phyloP scores from a whole-genome alignment of 2,888 invertebrate genomes.

The Allolobophora icterica region DNA sequence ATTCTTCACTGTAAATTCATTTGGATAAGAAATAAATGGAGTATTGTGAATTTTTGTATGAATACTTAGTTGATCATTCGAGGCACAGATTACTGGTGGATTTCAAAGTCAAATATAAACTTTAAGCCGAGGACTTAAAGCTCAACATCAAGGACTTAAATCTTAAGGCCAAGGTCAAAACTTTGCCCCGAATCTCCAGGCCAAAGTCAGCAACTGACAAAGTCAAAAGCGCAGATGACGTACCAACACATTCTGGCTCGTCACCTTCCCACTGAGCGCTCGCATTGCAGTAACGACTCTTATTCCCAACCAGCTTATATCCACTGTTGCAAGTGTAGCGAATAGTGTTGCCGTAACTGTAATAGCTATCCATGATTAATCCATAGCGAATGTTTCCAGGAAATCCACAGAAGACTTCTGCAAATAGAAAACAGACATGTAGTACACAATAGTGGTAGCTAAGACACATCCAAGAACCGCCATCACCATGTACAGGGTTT shows the following conservation, averaged over 20 bases:
- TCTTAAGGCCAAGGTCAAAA: not conserved
- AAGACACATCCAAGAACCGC: not conserved
- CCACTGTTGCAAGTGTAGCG: slow-evolving; percentile 53
- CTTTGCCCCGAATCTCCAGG: not conserved
- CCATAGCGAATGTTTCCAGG: slow-evolving; percentile 65
- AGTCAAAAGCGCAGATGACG: slow-evolving; percentile 35
- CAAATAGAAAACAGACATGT: not conserved
- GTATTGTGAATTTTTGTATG: not conserved
- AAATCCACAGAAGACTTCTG: slow-evolving; percentile 43
- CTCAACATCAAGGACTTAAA: not conserved
- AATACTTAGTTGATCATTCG: not conserved
- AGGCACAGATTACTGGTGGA: not conserved
- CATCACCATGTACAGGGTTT: not conserved
- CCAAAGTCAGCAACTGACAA: not conserved
- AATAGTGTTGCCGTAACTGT: slow-evolving; percentile 49
- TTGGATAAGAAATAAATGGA: not conserved
- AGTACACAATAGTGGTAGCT: not conserved
- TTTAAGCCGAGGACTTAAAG: not conserved
- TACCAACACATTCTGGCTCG: slow-evolving; percentile 43
- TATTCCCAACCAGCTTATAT: slow-evolving; percentile 51
- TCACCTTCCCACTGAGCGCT: slow-evolving; percentile 43
- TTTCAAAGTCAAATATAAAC: not conserved
- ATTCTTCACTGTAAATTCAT: not conserved
- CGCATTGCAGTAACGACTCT: slow-evolving; percentile 37
- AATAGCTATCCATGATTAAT: slow-evolving; percentile 46